These are phyloP conservation scores for Porphyrio hochstetteri DNA, from an alignment of 2,113 vertebrate genomes.

Conservation along the genomic window DNA sequence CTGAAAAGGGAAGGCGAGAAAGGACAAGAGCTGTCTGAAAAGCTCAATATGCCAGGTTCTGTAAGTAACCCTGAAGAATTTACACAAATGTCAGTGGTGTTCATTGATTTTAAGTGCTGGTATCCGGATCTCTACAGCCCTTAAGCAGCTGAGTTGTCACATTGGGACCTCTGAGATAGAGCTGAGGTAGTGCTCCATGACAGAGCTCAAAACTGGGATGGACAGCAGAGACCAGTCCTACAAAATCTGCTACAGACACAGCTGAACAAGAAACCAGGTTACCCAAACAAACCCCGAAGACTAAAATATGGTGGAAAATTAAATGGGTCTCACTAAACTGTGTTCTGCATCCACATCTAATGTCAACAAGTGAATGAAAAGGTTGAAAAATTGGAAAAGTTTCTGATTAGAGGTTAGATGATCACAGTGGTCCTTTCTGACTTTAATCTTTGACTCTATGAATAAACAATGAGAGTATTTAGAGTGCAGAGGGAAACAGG, in stretches of 20 bases:
- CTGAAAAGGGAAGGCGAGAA: not conserved
- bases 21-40: not conserved
- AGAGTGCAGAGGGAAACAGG: constrained; percentile 23
- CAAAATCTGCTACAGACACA: not conserved
- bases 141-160: not conserved
- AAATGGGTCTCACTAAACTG: not conserved
- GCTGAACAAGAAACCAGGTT: not conserved
- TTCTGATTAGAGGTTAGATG: constrained; percentile 47
- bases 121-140: not conserved
- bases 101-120: not conserved
- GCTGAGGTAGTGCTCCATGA: rapidly evolving
- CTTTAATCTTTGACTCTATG: constrained; percentile 59
- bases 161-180: not conserved
- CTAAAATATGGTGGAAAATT: not conserved
- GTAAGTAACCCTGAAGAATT: not conserved
- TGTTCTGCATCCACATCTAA: not conserved
- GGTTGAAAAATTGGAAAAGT: not conserved
- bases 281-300: not conserved
- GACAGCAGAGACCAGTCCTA: not conserved
- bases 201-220: not conserved
- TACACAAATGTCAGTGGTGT: not conserved
- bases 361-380: not conserved
- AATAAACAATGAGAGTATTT: constrained; percentile 67
- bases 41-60: not conserved
- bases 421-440: constrained; percentile 32